Evolutionary conservation across 53 echinoderm and acorn worm genomes (phyloP), one percentile per base, ranked within the genome.

Genomic region (Crossaster papposus): DNA sequence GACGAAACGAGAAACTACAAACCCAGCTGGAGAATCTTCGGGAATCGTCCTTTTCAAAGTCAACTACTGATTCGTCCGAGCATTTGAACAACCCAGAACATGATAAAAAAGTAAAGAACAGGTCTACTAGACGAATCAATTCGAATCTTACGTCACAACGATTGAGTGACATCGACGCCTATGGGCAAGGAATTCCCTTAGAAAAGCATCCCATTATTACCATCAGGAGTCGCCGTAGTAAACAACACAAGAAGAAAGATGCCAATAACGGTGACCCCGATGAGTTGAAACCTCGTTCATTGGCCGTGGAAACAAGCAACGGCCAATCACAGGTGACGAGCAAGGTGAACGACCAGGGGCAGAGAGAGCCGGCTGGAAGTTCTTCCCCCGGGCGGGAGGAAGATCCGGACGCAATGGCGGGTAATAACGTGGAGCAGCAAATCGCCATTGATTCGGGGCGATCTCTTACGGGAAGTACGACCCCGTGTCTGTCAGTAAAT

Each of bases 141-240:
- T 86, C 93, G 2, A 94, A 82, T 54, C 73, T 91, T 51, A 53
- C 86, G 32, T 79, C 87, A 0, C 90, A 91, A 23, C 53, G 89
- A 55, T 86, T 95, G 90, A 95, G 95, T 54, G 95, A 95, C 20
- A 95, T 95, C 36, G 95, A 95, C 54, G 95, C 95, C 20, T 95
- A 95, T 44, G 95, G 95, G 3, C 94, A 95, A 65, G 95, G 95
- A 3, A 76, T 95, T 28, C 95, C 95, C 0, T 85, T 95, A 15
- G 89, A 85, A 54, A 85, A 85, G 73, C 85, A 85, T 20, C 85
- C 50, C 22, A 54, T 73, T 36, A 30, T 85, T 73, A 72, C 72
- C 31, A 85, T 85, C 52, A 85, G 54, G 30, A 72, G 34, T 50
- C 52, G 31, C 18, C 85, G 85, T 26, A 72, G 53, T 32, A 73